These are phyloP conservation scores for Drosophila limbata DNA, from an alignment of 2,888 invertebrate genomes.

Conservation along the genomic window DNA sequence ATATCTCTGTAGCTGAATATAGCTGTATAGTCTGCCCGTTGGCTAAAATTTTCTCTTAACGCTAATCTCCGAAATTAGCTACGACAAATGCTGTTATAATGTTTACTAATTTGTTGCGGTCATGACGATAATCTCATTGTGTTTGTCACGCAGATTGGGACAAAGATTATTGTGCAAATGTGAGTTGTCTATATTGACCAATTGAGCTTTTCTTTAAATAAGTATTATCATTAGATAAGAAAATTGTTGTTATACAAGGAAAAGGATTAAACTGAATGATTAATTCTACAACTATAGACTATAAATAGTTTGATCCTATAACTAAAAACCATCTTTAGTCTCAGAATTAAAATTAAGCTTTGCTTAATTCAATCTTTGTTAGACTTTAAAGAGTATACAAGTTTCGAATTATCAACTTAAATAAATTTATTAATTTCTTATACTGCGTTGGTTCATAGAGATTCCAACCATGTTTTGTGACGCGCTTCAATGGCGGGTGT, in stretches of 20 bases:
- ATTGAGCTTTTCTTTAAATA: background rate
- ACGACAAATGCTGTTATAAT: conserved; percentile 56
- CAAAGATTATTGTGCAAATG: background rate
- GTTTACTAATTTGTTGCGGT: conserved; percentile 4
- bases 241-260: too few species aligned
- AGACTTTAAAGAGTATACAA: background rate
- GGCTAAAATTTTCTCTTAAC: conserved; percentile 44
- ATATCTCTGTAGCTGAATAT: conserved; percentile 13
- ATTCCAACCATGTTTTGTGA: conserved; percentile 19
- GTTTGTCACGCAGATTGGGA: conserved; percentile 15
- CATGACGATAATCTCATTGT: background rate
- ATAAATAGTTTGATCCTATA: too few species aligned
- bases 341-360: background rate
- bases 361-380: background rate
- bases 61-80: conserved; percentile 57
- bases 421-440: background rate
- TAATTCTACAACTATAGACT: too few species aligned
- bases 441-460: conserved; percentile 8
- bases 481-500: conserved; percentile 38
- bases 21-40: conserved; percentile 13
- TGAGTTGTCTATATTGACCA: background rate
- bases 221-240: background rate
- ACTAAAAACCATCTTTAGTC: too few species aligned
- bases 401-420: background rate
- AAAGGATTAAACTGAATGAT: too few species aligned